Conservation (phyloP, 2,113 vertebrate species). For the Melanotaenia duboulayi region DNA sequence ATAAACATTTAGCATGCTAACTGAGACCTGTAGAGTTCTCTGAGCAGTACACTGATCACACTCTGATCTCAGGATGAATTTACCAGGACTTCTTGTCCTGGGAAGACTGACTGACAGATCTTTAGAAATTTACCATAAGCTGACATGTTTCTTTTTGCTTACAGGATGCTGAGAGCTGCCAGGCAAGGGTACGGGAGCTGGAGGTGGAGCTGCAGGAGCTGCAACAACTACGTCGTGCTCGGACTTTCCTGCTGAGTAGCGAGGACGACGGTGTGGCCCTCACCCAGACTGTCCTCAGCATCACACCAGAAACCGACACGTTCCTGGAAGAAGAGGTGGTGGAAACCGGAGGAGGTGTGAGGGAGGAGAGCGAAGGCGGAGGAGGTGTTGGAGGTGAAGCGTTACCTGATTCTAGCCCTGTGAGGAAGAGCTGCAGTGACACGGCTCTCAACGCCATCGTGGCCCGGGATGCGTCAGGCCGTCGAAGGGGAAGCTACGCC, state of each 20-base stretch:
- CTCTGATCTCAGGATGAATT: too few species aligned
- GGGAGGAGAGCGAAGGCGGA: conserved; percentile 78
- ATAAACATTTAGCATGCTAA: too few species aligned
- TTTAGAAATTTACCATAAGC: background rate
- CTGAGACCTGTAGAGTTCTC: too few species aligned
- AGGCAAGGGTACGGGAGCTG: conserved; percentile 90
- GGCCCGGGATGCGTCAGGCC: conserved; percentile 87
- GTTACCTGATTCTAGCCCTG: conserved; percentile 77
- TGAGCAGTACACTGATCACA: too few species aligned
- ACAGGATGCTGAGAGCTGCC: conserved; percentile 91
- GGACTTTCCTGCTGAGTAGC: conserved; percentile 88
- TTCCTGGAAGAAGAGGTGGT: conserved; percentile 70
- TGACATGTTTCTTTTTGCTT: background rate
- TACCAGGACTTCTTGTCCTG: too few species aligned
- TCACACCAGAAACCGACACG: conserved; percentile 88
- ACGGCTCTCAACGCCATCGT: conserved; percentile 94
- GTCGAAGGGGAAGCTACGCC: conserved; percentile 90
- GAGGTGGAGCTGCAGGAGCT: conserved; percentile 95
- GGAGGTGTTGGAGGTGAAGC: conserved; percentile 51
- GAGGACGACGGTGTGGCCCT: conserved; percentile 87
- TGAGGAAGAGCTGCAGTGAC: conserved; percentile 97
- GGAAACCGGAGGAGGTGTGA: conserved; percentile 73
- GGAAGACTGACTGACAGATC: too few species aligned
- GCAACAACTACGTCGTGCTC: conserved; percentile 93
- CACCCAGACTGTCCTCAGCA: conserved; percentile 90